Evolutionary conservation across 1,140 invertebrate genomes (phyloP).

Genomic region (Procambarus virginalis): DNA sequence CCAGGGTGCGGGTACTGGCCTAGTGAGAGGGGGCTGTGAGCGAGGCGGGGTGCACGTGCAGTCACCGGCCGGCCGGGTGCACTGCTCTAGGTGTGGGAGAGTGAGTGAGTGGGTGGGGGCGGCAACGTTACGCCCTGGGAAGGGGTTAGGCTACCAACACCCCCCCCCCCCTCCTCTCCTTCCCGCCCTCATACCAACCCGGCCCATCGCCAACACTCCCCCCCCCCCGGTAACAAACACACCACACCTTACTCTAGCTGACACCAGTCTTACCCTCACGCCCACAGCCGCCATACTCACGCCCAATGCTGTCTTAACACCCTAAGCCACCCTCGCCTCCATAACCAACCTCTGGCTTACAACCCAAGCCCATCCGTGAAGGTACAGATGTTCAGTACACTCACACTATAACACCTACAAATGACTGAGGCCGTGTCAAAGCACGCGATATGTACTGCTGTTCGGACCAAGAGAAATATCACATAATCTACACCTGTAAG

Average conservation of each 20-base stretch:
- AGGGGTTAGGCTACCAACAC: slow-evolving; percentile 19
- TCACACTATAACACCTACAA: no score
- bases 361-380: background rate
- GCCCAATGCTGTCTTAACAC: no score
- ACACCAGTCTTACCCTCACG: background rate
- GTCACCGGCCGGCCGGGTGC: background rate
- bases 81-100: no score
- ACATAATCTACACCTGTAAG: no score
- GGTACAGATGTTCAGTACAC: no score
- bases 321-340: background rate
- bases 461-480: no score
- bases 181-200: background rate
- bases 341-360: background rate
- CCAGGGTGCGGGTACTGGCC: slow-evolving; percentile 18
- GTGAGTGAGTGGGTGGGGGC: no score
- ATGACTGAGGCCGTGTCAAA: no score
- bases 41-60: slow-evolving; percentile 27
- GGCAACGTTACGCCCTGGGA: background rate
- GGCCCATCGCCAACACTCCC: background rate
- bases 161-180: background rate
- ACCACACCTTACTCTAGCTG: background rate
- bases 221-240: background rate
- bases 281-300: background rate
- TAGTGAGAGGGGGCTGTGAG: slow-evolving; percentile 26
- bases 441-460: no score